Conservation (phyloP, 2,888 invertebrate genomes). For the Caenorhabditis drosophilae region DNA sequence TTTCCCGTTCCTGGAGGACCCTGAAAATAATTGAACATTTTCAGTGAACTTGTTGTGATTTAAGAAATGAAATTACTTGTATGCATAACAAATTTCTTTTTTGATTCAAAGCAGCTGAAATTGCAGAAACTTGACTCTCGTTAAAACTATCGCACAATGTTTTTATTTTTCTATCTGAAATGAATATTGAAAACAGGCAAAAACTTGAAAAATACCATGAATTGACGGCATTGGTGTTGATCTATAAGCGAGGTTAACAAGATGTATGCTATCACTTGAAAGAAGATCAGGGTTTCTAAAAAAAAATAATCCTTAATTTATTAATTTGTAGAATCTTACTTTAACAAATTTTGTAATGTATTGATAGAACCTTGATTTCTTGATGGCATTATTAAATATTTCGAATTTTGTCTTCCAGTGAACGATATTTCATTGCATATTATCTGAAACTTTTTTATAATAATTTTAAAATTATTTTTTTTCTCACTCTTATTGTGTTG, state of each 20-base stretch:
- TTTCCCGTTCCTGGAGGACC: slow-evolving; percentile 59
- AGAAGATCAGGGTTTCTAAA: slow-evolving; percentile 10
- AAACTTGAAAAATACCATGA: slow-evolving; percentile 12
- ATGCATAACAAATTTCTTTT: slow-evolving; percentile 45
- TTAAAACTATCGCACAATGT: slow-evolving; percentile 22
- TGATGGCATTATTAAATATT: slow-evolving; percentile 19
- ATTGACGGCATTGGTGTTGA: slow-evolving; percentile 26
- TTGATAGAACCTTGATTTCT: slow-evolving; percentile 7
- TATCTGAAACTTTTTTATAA: not conserved
- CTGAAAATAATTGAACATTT: slow-evolving; percentile 22
- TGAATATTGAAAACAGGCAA: not conserved
- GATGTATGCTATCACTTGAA: slow-evolving; percentile 17
- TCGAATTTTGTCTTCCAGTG: not conserved
- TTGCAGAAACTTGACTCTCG: slow-evolving; percentile 33
- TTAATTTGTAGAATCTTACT: slow-evolving; percentile 1
- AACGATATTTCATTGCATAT: not conserved
- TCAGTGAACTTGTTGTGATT: not conserved
- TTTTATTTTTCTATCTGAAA: slow-evolving; percentile 12
- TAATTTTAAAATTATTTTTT: not conserved
- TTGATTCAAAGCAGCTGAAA: slow-evolving; percentile 41
- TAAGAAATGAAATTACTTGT: slow-evolving; percentile 26
- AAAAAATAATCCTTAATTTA: not conserved
- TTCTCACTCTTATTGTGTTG: slow-evolving; percentile 1
- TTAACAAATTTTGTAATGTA: slow-evolving; percentile 5
- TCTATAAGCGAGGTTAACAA: slow-evolving; percentile 26